phyloP scores from a whole-genome alignment of 2,888 invertebrate species.

The Acanthosoma haemorrhoidale region DNA sequence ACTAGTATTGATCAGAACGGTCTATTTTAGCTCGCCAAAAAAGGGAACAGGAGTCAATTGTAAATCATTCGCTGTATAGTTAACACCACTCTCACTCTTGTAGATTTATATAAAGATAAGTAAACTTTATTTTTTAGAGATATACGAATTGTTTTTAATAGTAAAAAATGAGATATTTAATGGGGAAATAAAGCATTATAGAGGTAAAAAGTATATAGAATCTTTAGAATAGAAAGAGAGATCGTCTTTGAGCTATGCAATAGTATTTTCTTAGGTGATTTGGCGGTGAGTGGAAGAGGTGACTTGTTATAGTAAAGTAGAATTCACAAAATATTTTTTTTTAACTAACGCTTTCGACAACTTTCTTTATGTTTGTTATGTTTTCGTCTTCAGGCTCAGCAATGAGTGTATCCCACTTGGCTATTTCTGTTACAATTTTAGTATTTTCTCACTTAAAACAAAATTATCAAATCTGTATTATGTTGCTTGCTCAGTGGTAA shows the following conservation, averaged over 20 bases:
- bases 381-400: neutral
- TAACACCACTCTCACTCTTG: neutral
- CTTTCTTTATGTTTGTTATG: neutral
- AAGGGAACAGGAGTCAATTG: neutral
- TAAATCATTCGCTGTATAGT: neutral
- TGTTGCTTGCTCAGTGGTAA: too few relatives aligned
- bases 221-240: neutral
- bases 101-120: neutral
- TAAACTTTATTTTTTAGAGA: neutral
- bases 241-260: too few relatives aligned
- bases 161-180: neutral
- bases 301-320: neutral
- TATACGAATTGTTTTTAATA: neutral
- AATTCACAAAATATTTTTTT: neutral
- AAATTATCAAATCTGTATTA: too few relatives aligned
- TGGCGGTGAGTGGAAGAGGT: neutral
- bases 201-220: neutral
- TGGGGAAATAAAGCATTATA: slow-evolving; percentile 14
- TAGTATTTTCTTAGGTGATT: neutral
- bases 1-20: neutral
- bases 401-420: too few relatives aligned
- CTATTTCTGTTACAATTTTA: too few relatives aligned
- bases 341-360: neutral
- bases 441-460: too few relatives aligned
- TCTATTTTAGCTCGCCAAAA: neutral